Evolutionary conservation across 2,888 invertebrate genomes (phyloP).

Genomic region (Apeira syringaria): DNA sequence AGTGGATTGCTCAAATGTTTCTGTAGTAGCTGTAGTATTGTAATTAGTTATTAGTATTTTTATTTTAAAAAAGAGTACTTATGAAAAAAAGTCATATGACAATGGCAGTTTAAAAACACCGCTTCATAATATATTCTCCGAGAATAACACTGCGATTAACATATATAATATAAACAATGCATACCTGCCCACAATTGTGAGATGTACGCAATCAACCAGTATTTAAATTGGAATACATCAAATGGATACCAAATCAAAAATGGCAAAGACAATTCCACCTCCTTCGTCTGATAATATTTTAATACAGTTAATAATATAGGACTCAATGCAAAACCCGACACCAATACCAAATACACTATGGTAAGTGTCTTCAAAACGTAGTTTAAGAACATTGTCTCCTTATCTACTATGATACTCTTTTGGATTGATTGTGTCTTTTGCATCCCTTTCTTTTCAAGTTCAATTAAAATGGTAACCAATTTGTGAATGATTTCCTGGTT

Average conservation of each 20-base stretch:
- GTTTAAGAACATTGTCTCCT: constrained; percentile 43
- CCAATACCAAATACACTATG: constrained; percentile 38
- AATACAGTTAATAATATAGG: constrained; percentile 44
- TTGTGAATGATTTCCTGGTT: constrained; percentile 35
- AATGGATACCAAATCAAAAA: constrained; percentile 60
- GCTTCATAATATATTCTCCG: no score
- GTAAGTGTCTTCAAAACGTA: constrained; percentile 42
- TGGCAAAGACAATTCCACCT: constrained; percentile 48
- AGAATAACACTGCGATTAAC: no score
- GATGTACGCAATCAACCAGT: constrained; percentile 56
- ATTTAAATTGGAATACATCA: constrained; percentile 44
- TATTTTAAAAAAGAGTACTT: no score
- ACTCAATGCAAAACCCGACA: constrained; percentile 41
- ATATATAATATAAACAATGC: no score
- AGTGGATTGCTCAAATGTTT: no score
- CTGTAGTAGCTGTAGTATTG: no score
- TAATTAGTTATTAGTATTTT: no score
- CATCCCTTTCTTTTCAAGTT: constrained; percentile 39
- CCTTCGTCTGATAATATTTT: constrained; percentile 45
- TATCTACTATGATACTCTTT: constrained; percentile 36
- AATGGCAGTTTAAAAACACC: no score
- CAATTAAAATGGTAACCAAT: constrained; percentile 36
- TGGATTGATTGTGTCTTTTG: constrained; percentile 17
- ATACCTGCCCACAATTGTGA: constrained; percentile 46
- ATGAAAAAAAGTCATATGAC: no score